Evolutionary conservation across 2,797 vertebrate genomes (phyloP).

Genomic region (Hippoglossus hippoglossus): DNA sequence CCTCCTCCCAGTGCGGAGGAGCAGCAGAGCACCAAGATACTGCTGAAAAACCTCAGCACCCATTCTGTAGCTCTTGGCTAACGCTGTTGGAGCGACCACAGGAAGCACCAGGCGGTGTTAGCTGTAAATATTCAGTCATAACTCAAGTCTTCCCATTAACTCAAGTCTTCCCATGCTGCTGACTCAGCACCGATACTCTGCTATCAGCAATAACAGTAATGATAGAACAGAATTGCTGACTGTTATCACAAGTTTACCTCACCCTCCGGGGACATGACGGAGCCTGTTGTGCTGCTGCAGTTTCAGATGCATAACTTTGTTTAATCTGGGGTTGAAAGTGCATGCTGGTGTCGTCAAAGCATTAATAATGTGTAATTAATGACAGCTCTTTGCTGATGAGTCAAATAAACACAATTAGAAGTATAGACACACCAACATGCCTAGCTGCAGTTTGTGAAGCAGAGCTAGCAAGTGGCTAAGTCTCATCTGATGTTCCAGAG

Average conservation of each 20-base stretch:
- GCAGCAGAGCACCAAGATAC: neutral
- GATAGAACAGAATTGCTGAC: slow-evolving; percentile 47
- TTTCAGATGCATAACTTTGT: too few species aligned
- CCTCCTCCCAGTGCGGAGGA: neutral
- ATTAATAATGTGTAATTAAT: slow-evolving; percentile 12
- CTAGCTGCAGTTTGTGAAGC: neutral
- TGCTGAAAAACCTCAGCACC: neutral
- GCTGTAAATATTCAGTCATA: too few species aligned
- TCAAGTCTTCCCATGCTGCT: slow-evolving; percentile 24
- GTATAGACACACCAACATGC: neutral
- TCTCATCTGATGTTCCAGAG: slow-evolving; percentile 39
- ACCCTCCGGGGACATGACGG: slow-evolving; percentile 33
- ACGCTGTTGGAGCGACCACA: too few species aligned
- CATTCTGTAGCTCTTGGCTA: too few species aligned
- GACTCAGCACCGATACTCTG: slow-evolving; percentile 57
- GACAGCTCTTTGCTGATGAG: neutral
- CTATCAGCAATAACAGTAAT: slow-evolving; percentile 63
- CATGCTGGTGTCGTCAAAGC: too few species aligned
- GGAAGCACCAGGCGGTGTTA: too few species aligned
- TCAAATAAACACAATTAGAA: slow-evolving; percentile 26
- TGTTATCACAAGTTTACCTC: slow-evolving; percentile 54
- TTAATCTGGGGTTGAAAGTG: too few species aligned
- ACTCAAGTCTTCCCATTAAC: too few species aligned
- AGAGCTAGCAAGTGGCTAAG: slow-evolving; percentile 12
- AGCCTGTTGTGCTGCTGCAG: slow-evolving; percentile 31